These are phyloP conservation scores for Pantelozetes paolii DNA, from an alignment of 2,888 invertebrate species.

Conservation along the genomic window DNA sequence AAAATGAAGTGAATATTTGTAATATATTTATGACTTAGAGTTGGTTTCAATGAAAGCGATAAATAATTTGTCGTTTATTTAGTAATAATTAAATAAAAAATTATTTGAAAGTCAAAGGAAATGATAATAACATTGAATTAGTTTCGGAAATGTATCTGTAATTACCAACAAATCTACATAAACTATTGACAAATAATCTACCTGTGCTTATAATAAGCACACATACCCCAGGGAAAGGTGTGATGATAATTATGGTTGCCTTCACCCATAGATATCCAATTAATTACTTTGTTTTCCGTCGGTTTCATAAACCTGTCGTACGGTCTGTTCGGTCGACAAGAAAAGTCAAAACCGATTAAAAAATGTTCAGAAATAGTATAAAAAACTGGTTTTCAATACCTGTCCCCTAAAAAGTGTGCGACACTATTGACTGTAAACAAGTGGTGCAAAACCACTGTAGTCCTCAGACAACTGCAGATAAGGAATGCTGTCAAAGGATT, in stretches of 20 bases:
- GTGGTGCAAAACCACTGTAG: constrained; percentile 38
- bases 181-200: no score
- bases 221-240: constrained; percentile 45
- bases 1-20: no score
- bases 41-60: no score
- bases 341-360: not conserved
- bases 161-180: no score
- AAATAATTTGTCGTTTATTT: no score
- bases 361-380: not conserved
- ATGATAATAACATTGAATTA: no score
- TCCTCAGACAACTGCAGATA: not conserved
- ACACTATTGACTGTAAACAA: constrained; percentile 40
- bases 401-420: constrained; percentile 36
- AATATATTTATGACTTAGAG: no score
- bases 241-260: constrained; percentile 54
- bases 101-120: no score
- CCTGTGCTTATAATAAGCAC: no score
- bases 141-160: no score
- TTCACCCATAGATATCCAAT: constrained; percentile 47
- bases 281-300: constrained; percentile 52
- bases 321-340: not conserved
- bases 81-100: no score
- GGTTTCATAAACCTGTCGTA: constrained; percentile 51
- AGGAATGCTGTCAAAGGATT: constrained; percentile 23
- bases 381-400: not conserved